Evolutionary conservation across 2,888 invertebrate genomes (phyloP).

Genomic region (Amphiduros pacificus): DNA sequence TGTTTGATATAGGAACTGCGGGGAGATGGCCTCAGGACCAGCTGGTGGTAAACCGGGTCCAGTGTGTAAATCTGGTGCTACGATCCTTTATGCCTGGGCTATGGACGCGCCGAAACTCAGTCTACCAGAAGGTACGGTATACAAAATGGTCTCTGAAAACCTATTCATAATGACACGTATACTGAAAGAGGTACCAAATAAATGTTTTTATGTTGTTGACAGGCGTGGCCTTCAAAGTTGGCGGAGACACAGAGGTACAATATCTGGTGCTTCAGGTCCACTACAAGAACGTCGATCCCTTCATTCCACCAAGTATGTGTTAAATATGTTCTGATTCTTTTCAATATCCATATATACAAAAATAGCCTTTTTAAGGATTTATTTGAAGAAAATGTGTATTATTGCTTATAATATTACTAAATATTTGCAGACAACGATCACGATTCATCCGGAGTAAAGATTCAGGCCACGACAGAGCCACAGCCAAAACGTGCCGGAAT

Average conservation of each 20-base stretch:
- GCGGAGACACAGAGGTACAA: slow-evolving; percentile 61
- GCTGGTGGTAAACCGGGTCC: slow-evolving; percentile 35
- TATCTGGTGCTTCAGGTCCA: slow-evolving; percentile 66
- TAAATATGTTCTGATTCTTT: too few species aligned
- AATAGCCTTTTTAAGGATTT: too few species aligned
- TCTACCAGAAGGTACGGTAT: slow-evolving; percentile 60
- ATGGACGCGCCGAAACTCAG: slow-evolving; percentile 65
- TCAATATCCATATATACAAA: too few species aligned
- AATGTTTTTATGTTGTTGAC: neutral
- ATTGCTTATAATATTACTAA: too few species aligned
- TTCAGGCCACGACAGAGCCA: too few species aligned
- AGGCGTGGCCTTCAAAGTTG: slow-evolving; percentile 65
- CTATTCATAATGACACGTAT: neutral
- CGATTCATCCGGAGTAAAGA: too few species aligned
- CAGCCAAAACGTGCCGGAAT: slow-evolving; percentile 89
- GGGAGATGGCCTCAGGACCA: slow-evolving; percentile 50
- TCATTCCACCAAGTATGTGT: slow-evolving; percentile 45
- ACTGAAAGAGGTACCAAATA: neutral
- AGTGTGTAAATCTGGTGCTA: slow-evolving; percentile 46
- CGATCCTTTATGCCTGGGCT: slow-evolving; percentile 68
- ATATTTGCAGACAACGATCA: too few species aligned
- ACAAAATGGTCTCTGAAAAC: neutral
- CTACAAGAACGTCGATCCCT: slow-evolving; percentile 60
- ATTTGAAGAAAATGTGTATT: too few species aligned
- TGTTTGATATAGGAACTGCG: slow-evolving; percentile 61